Conservation (phyloP, 2,888 invertebrate species). For the Clanis bilineata region DNA sequence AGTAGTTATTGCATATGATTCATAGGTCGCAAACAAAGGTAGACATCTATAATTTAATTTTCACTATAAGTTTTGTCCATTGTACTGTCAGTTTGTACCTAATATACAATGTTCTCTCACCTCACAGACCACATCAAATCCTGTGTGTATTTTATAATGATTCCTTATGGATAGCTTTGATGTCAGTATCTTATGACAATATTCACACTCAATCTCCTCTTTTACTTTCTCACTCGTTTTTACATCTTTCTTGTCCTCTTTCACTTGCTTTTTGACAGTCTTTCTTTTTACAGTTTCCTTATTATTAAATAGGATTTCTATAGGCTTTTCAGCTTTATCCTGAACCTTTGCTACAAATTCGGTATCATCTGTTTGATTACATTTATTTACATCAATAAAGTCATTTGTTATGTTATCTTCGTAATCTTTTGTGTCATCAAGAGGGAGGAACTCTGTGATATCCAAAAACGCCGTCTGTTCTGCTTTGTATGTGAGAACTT, state of each 20-base stretch:
- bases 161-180: constrained; percentile 66
- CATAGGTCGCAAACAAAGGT: too few species aligned
- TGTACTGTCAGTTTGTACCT: too few species aligned
- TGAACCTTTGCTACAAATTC: constrained; percentile 30
- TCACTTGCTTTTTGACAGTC: constrained; percentile 31
- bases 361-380: constrained; percentile 18
- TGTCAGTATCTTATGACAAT: constrained; percentile 67
- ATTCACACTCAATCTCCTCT: constrained; percentile 66
- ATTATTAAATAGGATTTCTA: constrained; percentile 31
- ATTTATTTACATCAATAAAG: constrained; percentile 25
- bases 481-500: constrained; percentile 28
- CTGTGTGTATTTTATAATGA: constrained; percentile 73
- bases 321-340: constrained; percentile 30
- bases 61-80: too few species aligned
- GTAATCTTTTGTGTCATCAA: constrained; percentile 42
- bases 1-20: too few species aligned
- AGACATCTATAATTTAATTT: too few species aligned
- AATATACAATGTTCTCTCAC: constrained; percentile 27
- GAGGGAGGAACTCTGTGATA: constrained; percentile 39
- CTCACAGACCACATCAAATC: constrained; percentile 63
- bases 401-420: constrained; percentile 47
- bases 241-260: constrained; percentile 29
- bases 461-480: constrained; percentile 35
- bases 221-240: constrained; percentile 39
- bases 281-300: constrained; percentile 39